Percentiles rank a stretch among this genome's conserved stretches.
phyloP scores from a whole-genome alignment of 2,113 vertebrate species.

The Irena cyanogastra region DNA sequence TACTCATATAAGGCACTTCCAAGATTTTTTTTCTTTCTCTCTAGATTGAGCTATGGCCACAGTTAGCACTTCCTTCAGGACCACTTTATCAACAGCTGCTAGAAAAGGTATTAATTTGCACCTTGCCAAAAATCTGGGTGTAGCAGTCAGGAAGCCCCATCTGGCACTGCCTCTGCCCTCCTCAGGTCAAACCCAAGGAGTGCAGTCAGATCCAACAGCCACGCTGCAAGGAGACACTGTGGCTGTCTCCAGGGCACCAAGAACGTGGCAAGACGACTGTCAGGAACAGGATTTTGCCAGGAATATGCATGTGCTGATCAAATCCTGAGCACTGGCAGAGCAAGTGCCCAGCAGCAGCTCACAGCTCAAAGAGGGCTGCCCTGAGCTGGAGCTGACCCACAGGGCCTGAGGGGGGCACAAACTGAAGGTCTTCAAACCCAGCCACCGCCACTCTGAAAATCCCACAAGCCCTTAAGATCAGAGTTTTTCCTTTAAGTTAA shows the following conservation, averaged over 20 bases:
- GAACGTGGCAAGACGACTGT: background rate
- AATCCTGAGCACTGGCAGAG: background rate
- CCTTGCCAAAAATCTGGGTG: background rate
- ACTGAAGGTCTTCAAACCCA: background rate
- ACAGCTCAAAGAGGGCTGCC: background rate
- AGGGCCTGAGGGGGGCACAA: background rate
- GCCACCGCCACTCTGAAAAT: background rate
- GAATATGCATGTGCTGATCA: background rate
- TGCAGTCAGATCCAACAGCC: background rate
- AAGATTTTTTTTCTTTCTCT: background rate
- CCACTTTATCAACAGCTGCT: background rate
- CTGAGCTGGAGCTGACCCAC: background rate
- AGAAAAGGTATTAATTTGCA: background rate
- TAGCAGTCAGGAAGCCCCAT: background rate
- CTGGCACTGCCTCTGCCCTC: background rate
- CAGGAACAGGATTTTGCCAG: rapidly evolving
- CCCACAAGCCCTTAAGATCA: background rate
- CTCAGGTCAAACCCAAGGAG: background rate
- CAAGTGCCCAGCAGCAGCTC: background rate
- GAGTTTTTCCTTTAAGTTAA: background rate
- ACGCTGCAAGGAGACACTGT: rapidly evolving
- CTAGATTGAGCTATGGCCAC: background rate
- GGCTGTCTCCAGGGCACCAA: background rate
- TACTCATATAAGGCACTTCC: background rate
- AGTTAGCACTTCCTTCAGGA: background rate